Evolutionary conservation across 2,888 invertebrate genomes (phyloP).

Genomic region (Stenotaenia linearis): DNA sequence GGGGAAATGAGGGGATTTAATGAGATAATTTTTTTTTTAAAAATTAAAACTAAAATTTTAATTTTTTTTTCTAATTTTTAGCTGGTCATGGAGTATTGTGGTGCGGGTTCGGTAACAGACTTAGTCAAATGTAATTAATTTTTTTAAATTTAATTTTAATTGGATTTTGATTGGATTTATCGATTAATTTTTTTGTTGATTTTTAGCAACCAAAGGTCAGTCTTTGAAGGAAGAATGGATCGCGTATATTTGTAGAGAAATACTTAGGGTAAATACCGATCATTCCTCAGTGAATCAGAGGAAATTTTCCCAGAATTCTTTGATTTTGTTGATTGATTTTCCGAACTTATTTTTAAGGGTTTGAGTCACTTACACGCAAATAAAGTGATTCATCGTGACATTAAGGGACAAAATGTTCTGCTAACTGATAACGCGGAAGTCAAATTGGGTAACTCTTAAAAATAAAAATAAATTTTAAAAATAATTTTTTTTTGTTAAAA

Average conservation of each 20-base stretch:
- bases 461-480: background rate
- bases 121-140: slow-evolving; percentile 73
- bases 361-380: slow-evolving; percentile 95
- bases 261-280: slow-evolving; percentile 48
- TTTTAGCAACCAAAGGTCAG: slow-evolving; percentile 83
- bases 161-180: background rate
- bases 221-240: slow-evolving; percentile 99
- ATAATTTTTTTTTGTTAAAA: slow-evolving; percentile 38
- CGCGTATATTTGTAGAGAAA: slow-evolving; percentile 94
- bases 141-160: background rate
- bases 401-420: slow-evolving; percentile 98
- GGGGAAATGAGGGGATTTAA: background rate
- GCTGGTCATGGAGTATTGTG: slow-evolving; percentile 99
- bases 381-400: slow-evolving; percentile 99
- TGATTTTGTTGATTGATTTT: background rate
- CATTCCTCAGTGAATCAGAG: background rate
- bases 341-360: slow-evolving; percentile 66
- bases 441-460: slow-evolving; percentile 68
- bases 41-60: background rate
- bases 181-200: slow-evolving; percentile 30
- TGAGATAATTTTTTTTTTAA: background rate
- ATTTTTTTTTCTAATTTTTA: slow-evolving; percentile 39
- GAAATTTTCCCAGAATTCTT: slow-evolving; percentile 1
- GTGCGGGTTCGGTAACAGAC: slow-evolving; percentile 98
- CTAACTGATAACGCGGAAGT: slow-evolving; percentile 99